Percentiles rank a stretch among this genome's conserved stretches.
These are phyloP conservation scores for Sphaerophoria rueppellii DNA, from an alignment of 2,888 invertebrate species.

Conservation along the genomic window DNA sequence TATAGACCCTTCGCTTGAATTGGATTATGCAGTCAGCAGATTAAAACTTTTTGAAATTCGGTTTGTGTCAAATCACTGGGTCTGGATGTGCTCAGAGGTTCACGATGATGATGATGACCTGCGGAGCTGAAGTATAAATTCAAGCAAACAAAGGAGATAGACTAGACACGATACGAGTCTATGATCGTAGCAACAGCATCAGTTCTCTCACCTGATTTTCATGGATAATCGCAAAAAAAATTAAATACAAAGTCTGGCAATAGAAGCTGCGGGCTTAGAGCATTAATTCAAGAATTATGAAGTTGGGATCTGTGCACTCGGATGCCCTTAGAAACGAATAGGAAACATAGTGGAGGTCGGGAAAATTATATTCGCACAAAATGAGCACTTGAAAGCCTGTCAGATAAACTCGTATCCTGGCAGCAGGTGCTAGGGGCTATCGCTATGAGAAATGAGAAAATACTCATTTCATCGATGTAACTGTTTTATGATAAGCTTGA, in stretches of 20 bases:
- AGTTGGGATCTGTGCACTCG: not conserved
- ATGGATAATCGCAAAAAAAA: constrained; percentile 25
- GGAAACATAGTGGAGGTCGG: not conserved
- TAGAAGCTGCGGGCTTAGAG: not conserved
- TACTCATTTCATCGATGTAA: not conserved
- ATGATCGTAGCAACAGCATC: not conserved
- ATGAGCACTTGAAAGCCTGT: constrained; percentile 2
- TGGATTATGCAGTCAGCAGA: constrained; percentile 64
- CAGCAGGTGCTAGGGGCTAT: not conserved
- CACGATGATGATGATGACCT: not conserved
- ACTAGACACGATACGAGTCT: not conserved
- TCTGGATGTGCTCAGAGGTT: too few species aligned
- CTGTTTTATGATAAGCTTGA: too few species aligned
- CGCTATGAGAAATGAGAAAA: not conserved
- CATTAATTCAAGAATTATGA: not conserved
- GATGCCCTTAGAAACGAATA: not conserved
- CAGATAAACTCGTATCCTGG: not conserved
- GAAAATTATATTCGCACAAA: constrained; percentile 16
- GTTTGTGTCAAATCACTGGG: constrained; percentile 42
- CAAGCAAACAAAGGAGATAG: not conserved
- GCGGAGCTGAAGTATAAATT: not conserved
- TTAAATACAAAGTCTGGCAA: not conserved
- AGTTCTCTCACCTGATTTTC: not conserved
- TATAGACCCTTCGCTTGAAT: constrained; percentile 44
- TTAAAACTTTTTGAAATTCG: constrained; percentile 62